These are phyloP conservation scores for Corynorhinus townsendii DNA, from an alignment of 2,113 vertebrate species.

Conservation along the genomic window DNA sequence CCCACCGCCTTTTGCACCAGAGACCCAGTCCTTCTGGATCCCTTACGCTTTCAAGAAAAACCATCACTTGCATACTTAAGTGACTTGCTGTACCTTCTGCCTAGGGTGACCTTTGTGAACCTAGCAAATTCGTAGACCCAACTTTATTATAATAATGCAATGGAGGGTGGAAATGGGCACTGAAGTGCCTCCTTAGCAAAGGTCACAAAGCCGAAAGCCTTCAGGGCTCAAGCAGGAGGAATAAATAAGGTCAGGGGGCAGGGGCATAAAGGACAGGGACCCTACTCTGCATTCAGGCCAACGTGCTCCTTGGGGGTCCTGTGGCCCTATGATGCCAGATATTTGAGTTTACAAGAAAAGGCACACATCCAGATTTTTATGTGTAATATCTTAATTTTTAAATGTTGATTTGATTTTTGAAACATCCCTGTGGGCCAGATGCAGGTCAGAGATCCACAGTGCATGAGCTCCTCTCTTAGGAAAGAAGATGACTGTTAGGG, in stretches of 20 bases:
- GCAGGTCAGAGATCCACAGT: not conserved
- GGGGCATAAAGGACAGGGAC: not conserved
- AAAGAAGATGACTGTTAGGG: not conserved
- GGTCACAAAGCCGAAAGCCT: not conserved
- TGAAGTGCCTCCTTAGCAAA: conserved; percentile 6
- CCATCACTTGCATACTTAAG: not conserved
- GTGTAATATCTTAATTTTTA: not conserved
- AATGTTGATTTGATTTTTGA: not conserved
- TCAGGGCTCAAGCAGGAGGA: not conserved
- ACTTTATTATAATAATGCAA: not conserved
- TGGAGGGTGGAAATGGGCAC: not conserved
- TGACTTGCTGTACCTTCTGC: not conserved
- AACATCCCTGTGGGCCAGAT: not conserved
- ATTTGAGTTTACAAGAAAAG: not conserved
- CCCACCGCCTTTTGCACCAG: not conserved
- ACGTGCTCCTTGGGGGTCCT: not conserved
- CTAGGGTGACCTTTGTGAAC: not conserved
- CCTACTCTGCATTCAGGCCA: not conserved
- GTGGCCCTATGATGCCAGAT: not conserved
- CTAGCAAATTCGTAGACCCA: not conserved
- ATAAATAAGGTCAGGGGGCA: not conserved
- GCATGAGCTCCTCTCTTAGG: not conserved
- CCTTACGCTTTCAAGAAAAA: not conserved
- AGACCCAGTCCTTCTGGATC: not conserved
- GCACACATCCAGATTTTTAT: not conserved